Evolutionary conservation across 2,888 invertebrate genomes (phyloP).

Genomic region (Abrostola triplasia): DNA sequence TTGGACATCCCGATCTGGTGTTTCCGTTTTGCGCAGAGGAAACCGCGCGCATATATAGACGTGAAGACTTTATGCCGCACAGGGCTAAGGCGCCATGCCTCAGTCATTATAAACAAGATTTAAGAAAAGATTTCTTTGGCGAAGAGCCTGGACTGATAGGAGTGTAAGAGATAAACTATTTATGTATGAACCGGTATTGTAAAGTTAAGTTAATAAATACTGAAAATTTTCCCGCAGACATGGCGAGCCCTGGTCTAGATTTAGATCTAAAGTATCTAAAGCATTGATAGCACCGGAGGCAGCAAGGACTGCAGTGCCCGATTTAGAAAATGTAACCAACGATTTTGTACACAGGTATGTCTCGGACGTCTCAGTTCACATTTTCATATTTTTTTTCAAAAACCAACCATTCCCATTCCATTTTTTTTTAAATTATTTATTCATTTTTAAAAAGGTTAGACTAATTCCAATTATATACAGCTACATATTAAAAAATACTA

Average conservation of each 20-base stretch:
- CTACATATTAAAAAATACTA: not conserved
- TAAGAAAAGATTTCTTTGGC: conserved; percentile 91
- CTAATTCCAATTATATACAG: too few relatives aligned
- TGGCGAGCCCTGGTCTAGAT: conserved; percentile 95
- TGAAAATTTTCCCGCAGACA: conserved; percentile 88
- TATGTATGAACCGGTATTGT: not conserved
- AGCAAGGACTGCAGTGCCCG: conserved; percentile 92
- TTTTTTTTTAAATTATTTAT: too few relatives aligned
- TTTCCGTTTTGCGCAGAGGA: conserved; percentile 93
- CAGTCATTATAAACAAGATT: conserved; percentile 91
- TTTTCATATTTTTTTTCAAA: conserved; percentile 24
- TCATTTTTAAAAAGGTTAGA: too few relatives aligned
- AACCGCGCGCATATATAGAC: conserved; percentile 91
- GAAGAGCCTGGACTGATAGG: conserved; percentile 92
- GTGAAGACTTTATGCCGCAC: conserved; percentile 91
- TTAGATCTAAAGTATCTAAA: conserved; percentile 95
- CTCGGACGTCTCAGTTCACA: not conserved
- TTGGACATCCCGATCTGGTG: conserved; percentile 93
- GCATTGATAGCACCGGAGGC: conserved; percentile 94
- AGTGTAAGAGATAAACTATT: conserved; percentile 88
- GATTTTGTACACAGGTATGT: conserved; percentile 92
- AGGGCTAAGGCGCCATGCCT: conserved; percentile 92
- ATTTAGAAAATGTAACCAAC: conserved; percentile 92
- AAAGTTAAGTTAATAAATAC: conserved; percentile 10
- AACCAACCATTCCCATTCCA: not conserved